Evolutionary conservation across 2,797 vertebrate species (phyloP).

Genomic region (Sciaenops ocellatus): DNA sequence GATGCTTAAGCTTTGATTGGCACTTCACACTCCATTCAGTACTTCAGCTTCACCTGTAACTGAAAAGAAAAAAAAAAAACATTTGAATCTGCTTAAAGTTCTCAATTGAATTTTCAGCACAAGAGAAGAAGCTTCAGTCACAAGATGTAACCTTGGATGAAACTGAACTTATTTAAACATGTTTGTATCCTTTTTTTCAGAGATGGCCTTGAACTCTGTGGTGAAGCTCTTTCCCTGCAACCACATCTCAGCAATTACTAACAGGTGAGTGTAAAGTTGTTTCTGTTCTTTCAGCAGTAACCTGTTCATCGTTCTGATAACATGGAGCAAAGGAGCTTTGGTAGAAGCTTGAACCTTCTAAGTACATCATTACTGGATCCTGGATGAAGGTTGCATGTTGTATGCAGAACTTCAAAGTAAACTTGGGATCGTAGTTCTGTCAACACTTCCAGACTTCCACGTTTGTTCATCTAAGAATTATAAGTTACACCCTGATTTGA

Average conservation of each 20-base stretch:
- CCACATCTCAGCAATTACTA: not conserved
- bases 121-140: not conserved
- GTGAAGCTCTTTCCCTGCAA: not conserved
- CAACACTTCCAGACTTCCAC: conserved; percentile 19
- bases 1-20: not conserved
- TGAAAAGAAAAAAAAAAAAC: not conserved
- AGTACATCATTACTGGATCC: not conserved
- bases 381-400: not conserved
- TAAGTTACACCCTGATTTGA: conserved; percentile 14
- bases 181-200: conserved; percentile 10
- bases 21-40: not conserved
- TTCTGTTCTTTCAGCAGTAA: not conserved
- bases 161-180: not conserved
- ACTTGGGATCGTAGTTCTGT: conserved; percentile 50
- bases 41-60: not conserved
- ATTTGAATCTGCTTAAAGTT: not conserved
- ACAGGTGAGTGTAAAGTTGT: conserved; percentile 19
- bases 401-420: conserved; percentile 29
- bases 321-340: not conserved
- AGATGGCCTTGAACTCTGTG: conserved; percentile 26
- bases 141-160: not conserved
- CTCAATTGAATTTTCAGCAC: not conserved
- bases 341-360: not conserved
- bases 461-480: conserved; percentile 41
- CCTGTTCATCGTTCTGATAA: not conserved